Percentiles rank a stretch among this genome's conserved stretches.
These are phyloP conservation scores for Dermatophagoides farinae DNA, from an alignment of 1,140 invertebrate species.

Conservation along the genomic window DNA sequence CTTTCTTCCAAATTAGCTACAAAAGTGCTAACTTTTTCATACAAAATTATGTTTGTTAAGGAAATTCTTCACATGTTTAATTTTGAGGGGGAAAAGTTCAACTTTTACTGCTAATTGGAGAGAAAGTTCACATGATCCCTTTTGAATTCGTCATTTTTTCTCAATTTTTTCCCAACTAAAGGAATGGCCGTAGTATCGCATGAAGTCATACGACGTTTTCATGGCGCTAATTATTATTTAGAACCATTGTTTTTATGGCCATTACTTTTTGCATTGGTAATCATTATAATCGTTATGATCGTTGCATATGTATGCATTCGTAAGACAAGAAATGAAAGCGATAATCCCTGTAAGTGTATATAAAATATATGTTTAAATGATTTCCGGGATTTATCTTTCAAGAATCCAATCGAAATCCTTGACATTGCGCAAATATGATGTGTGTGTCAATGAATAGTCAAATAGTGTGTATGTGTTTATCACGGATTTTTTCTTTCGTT, in stretches of 20 bases:
- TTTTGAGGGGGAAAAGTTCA: no score
- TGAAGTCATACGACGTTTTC: not conserved
- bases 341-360: conserved; percentile 4
- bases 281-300: conserved; percentile 18
- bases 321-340: conserved; percentile 6
- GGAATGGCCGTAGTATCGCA: not conserved
- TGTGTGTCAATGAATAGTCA: not conserved
- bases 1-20: no score
- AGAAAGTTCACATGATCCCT: no score
- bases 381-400: no score
- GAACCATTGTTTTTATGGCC: conserved; percentile 17
- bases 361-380: not conserved
- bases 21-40: no score
- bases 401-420: no score
- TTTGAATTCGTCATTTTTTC: not conserved
- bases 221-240: conserved; percentile 16
- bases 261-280: conserved; percentile 14
- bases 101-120: no score
- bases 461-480: not conserved
- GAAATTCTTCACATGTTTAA: no score
- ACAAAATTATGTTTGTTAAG: no score
- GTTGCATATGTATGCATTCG: conserved; percentile 17
- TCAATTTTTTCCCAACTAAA: not conserved
- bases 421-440: no score
- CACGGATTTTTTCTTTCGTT: not conserved